Evolutionary conservation across 2,888 invertebrate genomes (phyloP), one percentile per base, ranked within the genome.

Genomic region (Dryococelus australis): DNA sequence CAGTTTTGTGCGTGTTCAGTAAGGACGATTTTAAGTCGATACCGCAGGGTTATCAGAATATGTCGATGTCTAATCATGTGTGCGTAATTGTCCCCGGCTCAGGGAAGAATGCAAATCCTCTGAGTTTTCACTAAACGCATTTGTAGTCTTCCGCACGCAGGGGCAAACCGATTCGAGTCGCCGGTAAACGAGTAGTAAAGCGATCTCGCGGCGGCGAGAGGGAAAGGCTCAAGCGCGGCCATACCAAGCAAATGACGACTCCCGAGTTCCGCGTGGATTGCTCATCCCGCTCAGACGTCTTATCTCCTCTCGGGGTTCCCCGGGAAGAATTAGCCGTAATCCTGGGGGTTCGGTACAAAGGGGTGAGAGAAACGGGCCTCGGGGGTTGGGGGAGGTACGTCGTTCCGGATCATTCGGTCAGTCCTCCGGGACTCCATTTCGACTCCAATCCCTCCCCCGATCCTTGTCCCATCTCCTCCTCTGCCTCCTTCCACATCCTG

Each of bases 241-340:
- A 65, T 65, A 24, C 65, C 65, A 65, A 65, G 65, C 65, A 65
- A 65, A 65, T 65, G 65, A 65, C 65, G 65, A 20, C 65, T 8
- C 65, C n/a, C 65, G n/a, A 65, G n/a, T 65, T 65, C 24, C 24
- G 4, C 65, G 24, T n/a, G 65, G 65, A 65, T 65, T 65, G 20
- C 65, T 65, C 65, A 65, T 65, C 65, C n/a, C 65, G 51, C 51
- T 12, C 12, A 51, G 51, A 51, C 51, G 65, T 65, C 65, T 65
- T 65, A 65, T 65, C 65, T 65, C 8, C 65, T 8, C 24, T 3
- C 65, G n/a, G n/a, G 8, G 24, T 65, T n/a, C 65, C 65, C n/a
- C n/a, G 65, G 24, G n/a, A 65, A 65, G 65, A 65, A 65, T 65
- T 65, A 65, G 65, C 65, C 65, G 65, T 65, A 65, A 65, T 65